Conservation (phyloP, 2,113 vertebrate species). For the Columba livia region DNA sequence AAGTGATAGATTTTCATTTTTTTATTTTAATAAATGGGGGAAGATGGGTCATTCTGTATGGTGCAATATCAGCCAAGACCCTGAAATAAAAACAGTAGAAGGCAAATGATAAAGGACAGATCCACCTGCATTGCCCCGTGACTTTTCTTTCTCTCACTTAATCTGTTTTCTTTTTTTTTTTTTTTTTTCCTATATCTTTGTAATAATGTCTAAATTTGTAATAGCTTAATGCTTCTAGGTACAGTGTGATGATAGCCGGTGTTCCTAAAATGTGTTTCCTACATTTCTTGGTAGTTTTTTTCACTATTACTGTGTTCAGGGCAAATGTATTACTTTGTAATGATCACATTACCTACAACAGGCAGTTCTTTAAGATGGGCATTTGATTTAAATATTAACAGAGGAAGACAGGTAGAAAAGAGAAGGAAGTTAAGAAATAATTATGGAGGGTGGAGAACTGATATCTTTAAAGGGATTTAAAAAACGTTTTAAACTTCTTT, state of each 20-base stretch:
- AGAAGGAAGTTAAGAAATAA: neutral
- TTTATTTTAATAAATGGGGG: neutral
- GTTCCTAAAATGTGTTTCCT: neutral
- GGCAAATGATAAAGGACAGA: neutral
- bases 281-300: neutral
- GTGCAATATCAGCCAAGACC: neutral
- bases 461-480: neutral
- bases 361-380: neutral
- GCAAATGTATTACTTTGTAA: neutral
- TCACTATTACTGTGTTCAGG: neutral
- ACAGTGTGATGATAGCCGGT: neutral
- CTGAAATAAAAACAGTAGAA: neutral
- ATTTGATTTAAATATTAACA: neutral
- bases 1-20: neutral
- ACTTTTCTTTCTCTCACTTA: neutral
- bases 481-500: neutral
- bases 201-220: neutral
- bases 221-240: neutral
- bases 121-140: neutral
- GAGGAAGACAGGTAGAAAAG: neutral
- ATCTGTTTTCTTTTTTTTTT: neutral
- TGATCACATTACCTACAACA: neutral
- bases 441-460: neutral
- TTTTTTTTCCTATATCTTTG: neutral
- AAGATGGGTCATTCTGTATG: neutral